phyloP scores from a whole-genome alignment of 2,797 vertebrate genomes.

The Xenops minutus region DNA sequence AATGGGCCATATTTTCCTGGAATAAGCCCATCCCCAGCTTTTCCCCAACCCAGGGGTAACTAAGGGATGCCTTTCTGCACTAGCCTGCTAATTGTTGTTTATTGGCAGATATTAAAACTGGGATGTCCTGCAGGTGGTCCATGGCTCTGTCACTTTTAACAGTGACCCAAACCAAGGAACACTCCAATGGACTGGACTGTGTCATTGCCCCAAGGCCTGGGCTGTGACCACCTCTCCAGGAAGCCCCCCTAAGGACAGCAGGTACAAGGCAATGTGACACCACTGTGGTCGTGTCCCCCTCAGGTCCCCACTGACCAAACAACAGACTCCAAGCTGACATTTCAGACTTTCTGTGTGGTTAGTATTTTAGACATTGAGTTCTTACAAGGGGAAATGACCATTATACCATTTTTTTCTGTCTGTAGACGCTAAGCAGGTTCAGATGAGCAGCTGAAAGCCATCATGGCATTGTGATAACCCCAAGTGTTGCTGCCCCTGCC shows the following conservation, averaged over 20 bases:
- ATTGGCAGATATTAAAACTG: neutral
- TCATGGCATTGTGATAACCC: neutral
- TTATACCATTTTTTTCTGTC: neutral
- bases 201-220: accelerated
- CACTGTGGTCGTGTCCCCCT: neutral
- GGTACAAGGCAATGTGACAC: accelerated
- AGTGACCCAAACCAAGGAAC: neutral
- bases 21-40: neutral
- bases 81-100: neutral
- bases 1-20: neutral
- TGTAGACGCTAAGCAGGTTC: neutral
- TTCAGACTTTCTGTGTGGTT: neutral
- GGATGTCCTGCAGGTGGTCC: neutral
- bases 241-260: accelerated
- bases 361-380: neutral
- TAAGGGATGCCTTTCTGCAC: neutral
- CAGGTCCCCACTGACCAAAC: neutral
- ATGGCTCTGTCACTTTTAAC: neutral
- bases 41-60: neutral
- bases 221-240: neutral
- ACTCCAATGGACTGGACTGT: accelerated
- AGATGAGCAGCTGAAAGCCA: neutral
- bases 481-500: neutral
- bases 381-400: neutral
- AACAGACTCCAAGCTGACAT: neutral